phyloP scores from a whole-genome alignment of 2,113 vertebrate genomes.

The Buteo buteo region DNA sequence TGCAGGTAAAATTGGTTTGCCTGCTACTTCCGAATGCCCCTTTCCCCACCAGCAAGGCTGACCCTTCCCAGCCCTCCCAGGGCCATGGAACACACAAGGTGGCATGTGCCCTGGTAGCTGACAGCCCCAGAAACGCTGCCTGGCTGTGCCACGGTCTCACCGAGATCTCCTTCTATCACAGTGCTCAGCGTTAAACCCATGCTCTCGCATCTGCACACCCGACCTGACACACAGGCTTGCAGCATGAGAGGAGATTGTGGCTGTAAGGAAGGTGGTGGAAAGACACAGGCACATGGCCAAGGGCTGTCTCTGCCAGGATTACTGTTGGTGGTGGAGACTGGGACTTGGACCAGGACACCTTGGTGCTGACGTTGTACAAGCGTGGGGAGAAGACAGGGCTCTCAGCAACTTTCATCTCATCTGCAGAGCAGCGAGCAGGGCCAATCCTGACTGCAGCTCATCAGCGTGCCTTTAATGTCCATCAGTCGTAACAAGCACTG shows the following conservation, averaged over 20 bases:
- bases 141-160: not conserved
- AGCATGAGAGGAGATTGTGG: rapidly evolving
- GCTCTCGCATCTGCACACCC: rapidly evolving
- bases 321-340: not conserved
- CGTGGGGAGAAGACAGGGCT: not conserved
- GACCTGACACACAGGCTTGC: rapidly evolving
- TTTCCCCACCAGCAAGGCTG: not conserved
- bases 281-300: rapidly evolving
- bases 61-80: not conserved
- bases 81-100: not conserved
- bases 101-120: not conserved
- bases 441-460: not conserved
- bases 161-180: no score
- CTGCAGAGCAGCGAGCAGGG: not conserved
- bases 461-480: not conserved
- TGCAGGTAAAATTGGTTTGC: not conserved
- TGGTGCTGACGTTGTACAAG: not conserved
- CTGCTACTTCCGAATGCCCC: not conserved
- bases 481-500: no score
- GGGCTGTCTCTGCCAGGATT: not conserved
- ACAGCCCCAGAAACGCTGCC: not conserved
- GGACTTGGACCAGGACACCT: not conserved
- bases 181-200: not conserved
- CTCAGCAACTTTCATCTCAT: not conserved
- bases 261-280: not conserved